These are phyloP conservation scores for Neodiprion lecontei DNA, from an alignment of 1,140 invertebrate genomes.

Conservation along the genomic window DNA sequence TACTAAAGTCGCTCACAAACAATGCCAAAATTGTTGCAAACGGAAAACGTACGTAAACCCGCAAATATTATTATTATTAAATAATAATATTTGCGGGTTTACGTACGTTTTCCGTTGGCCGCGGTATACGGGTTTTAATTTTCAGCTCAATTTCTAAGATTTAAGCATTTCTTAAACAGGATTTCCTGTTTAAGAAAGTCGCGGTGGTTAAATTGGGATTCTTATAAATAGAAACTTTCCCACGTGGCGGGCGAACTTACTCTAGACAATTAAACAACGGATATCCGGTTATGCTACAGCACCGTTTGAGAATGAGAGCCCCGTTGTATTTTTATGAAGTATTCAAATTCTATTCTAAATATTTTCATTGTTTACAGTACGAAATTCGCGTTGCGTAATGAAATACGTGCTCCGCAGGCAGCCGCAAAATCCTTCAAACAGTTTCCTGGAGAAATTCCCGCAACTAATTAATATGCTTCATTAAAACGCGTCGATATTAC, in stretches of 20 bases:
- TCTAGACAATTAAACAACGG: conserved; percentile 51
- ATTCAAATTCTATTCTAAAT: conserved; percentile 1
- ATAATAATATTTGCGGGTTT: not conserved
- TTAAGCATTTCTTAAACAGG: conserved; percentile 37
- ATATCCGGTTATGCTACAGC: conserved; percentile 40
- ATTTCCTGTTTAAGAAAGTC: conserved; percentile 44
- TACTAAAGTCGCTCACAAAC: no score
- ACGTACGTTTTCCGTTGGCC: not conserved
- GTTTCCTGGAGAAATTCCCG: no score
- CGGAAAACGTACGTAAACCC: no score
- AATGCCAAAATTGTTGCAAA: not conserved
- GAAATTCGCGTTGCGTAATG: not conserved
- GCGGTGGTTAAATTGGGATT: conserved; percentile 31
- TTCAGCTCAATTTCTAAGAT: conserved; percentile 30
- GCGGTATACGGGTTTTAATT: not conserved
- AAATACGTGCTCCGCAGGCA: not conserved
- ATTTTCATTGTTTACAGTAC: not conserved
- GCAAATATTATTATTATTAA: no score
- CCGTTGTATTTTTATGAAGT: not conserved
- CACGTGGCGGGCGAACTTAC: conserved; percentile 36
- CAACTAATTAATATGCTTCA: no score
- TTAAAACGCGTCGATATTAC: no score
- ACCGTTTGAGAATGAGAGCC: conserved; percentile 11
- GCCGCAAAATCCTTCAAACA: no score
- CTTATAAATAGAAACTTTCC: conserved; percentile 47